Percentiles rank a stretch among this genome's conserved stretches.
Conservation (phyloP, 2,113 vertebrate genomes). For the Neodon shergylaensis region DNA sequence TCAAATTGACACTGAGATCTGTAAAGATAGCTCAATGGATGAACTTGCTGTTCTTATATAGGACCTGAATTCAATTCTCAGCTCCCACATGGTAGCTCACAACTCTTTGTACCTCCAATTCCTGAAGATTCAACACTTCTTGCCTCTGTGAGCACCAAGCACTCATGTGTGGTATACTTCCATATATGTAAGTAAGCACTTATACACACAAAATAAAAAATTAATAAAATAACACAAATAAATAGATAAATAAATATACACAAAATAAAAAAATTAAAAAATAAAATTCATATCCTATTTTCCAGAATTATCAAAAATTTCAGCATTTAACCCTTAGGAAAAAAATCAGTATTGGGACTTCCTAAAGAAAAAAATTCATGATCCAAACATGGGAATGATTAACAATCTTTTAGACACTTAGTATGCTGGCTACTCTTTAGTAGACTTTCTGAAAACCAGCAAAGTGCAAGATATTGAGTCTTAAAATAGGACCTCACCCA, state of each 20-base stretch:
- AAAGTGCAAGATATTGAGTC: background rate
- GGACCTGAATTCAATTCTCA: background rate
- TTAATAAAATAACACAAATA: background rate
- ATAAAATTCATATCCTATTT: background rate
- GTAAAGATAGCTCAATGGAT: background rate
- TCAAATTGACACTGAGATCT: background rate
- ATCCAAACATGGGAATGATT: background rate
- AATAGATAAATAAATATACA: background rate
- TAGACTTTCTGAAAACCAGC: background rate
- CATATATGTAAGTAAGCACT: background rate
- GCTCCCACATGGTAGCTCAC: background rate
- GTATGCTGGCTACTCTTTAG: background rate
- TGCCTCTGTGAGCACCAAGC: background rate
- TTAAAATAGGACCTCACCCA: background rate
- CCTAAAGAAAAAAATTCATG: background rate
- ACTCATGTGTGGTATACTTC: background rate
- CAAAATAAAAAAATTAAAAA: background rate
- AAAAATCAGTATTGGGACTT: background rate
- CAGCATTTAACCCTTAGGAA: background rate
- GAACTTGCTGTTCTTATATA: background rate
- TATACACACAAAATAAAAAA: background rate
- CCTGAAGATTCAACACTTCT: background rate
- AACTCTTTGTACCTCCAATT: background rate
- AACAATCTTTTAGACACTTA: background rate
- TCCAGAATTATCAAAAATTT: background rate